These are phyloP conservation scores for Dendropsophus ebraccatus DNA, from an alignment of 2,113 vertebrate species.

Conservation along the genomic window DNA sequence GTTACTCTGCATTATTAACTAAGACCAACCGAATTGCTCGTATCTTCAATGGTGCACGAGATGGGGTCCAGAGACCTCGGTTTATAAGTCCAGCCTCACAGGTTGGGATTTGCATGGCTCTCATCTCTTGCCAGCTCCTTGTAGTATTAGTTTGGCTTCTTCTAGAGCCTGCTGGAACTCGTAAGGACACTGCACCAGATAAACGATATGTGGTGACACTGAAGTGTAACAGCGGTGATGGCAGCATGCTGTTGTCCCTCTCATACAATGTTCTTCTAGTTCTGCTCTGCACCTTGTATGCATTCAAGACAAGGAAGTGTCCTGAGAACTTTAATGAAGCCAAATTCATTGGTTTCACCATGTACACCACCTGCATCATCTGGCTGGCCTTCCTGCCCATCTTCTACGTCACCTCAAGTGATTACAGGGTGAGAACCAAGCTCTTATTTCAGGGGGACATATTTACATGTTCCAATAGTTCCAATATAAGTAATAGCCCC, in stretches of 20 bases:
- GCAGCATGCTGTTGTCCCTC: slow-evolving; percentile 94
- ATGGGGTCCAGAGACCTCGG: slow-evolving; percentile 89
- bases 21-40: slow-evolving; percentile 97
- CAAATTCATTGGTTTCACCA: slow-evolving; percentile 98
- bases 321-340: slow-evolving; percentile 99
- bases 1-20: slow-evolving; percentile 95
- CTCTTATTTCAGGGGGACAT: not conserved
- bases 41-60: slow-evolving; percentile 93
- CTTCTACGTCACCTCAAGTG: slow-evolving; percentile 98
- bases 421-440: slow-evolving; percentile 87
- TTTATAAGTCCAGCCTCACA: slow-evolving; percentile 96
- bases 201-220: slow-evolving; percentile 91
- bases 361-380: slow-evolving; percentile 99
- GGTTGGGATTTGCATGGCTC: slow-evolving; percentile 91
- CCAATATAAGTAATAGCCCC: too few relatives aligned
- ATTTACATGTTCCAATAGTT: too few relatives aligned
- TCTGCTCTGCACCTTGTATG: slow-evolving; percentile 95
- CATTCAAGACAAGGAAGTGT: slow-evolving; percentile 98
- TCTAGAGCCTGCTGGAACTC: slow-evolving; percentile 89
- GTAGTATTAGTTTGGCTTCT: slow-evolving; percentile 92
- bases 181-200: slow-evolving; percentile 91
- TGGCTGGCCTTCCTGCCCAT: slow-evolving; percentile 98
- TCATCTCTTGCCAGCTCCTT: slow-evolving; percentile 95
- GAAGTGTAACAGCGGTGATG: slow-evolving; percentile 93
- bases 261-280: slow-evolving; percentile 97